These are phyloP conservation scores for Scaptomyza reducta DNA, from an alignment of 2,888 invertebrate genomes.

Conservation along the genomic window DNA sequence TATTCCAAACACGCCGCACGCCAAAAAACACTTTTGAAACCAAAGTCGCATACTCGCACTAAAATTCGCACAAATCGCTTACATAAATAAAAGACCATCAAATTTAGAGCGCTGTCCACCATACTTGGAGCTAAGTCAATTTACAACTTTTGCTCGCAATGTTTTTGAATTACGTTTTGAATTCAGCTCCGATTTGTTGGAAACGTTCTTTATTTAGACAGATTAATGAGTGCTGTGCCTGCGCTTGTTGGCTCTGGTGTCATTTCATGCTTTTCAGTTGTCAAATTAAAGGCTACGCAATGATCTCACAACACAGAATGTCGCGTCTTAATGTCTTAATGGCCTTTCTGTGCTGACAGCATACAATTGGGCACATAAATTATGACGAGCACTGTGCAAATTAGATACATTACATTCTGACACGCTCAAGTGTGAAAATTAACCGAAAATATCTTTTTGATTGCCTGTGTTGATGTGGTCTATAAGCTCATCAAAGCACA, in stretches of 20 bases:
- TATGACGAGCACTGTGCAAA: constrained; percentile 57
- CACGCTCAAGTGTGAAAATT: constrained; percentile 33
- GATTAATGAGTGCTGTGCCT: constrained; percentile 69
- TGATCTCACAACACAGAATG: constrained; percentile 29
- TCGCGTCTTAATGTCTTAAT: constrained; percentile 54
- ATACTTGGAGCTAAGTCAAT: constrained; percentile 71
- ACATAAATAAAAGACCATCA: constrained; percentile 35
- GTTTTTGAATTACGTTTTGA: constrained; percentile 25
- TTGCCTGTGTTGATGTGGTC: neutral
- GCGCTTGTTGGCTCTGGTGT: constrained; percentile 53
- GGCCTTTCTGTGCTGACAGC: constrained; percentile 31
- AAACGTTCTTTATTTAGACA: constrained; percentile 73
- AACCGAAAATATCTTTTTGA: neutral
- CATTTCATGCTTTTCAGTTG: constrained; percentile 75
- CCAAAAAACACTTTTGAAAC: constrained; percentile 53
- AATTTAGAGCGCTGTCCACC: constrained; percentile 69
- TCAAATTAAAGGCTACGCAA: constrained; percentile 68
- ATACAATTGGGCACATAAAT: constrained; percentile 22
- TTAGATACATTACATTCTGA: constrained; percentile 29
- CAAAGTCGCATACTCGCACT: constrained; percentile 40
- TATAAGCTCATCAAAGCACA: neutral
- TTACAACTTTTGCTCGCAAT: constrained; percentile 69
- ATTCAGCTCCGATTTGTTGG: constrained; percentile 23
- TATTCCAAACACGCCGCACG: constrained; percentile 66
- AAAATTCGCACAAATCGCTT: constrained; percentile 57